Percentiles rank a stretch among this genome's conserved stretches.
Conservation (phyloP, 2,888 invertebrate genomes). For the Cetonia aurata region DNA sequence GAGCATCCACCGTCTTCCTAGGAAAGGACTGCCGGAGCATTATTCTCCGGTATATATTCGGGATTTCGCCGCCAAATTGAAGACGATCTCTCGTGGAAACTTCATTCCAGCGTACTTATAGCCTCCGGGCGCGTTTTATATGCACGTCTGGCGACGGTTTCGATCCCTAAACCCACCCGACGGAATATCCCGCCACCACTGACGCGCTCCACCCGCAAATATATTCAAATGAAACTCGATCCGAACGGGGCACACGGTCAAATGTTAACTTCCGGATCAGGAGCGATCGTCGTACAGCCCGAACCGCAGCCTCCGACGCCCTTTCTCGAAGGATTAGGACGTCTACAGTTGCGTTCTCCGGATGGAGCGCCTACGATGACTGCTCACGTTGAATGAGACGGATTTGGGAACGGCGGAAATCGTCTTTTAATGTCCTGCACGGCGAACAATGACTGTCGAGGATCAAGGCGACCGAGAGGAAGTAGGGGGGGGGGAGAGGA, state of each 20-base stretch:
- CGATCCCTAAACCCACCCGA: conserved; percentile 47
- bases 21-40: conserved; percentile 49
- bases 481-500: too few species aligned
- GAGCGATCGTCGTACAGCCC: conserved; percentile 56
- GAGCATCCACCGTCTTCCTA: not conserved
- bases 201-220: conserved; percentile 49
- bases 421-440: conserved; percentile 6
- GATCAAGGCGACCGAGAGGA: not conserved
- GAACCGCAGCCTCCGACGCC: not conserved
- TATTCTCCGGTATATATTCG: conserved; percentile 57
- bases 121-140: conserved; percentile 63
- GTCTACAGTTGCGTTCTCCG: conserved; percentile 55
- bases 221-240: conserved; percentile 59
- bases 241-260: conserved; percentile 58
- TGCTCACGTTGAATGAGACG: conserved; percentile 58
- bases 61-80: conserved; percentile 67
- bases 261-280: conserved; percentile 65
- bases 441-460: conserved; percentile 1
- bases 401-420: conserved; percentile 52
- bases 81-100: conserved; percentile 66
- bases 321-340: conserved; percentile 57
- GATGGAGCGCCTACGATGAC: conserved; percentile 58
- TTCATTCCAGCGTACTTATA: conserved; percentile 65
- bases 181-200: not conserved
- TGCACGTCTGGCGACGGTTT: conserved; percentile 63